Percentiles rank a stretch among this genome's conserved stretches.
Evolutionary conservation across 2,888 invertebrate species (phyloP).

Genomic region (Timandra comae): DNA sequence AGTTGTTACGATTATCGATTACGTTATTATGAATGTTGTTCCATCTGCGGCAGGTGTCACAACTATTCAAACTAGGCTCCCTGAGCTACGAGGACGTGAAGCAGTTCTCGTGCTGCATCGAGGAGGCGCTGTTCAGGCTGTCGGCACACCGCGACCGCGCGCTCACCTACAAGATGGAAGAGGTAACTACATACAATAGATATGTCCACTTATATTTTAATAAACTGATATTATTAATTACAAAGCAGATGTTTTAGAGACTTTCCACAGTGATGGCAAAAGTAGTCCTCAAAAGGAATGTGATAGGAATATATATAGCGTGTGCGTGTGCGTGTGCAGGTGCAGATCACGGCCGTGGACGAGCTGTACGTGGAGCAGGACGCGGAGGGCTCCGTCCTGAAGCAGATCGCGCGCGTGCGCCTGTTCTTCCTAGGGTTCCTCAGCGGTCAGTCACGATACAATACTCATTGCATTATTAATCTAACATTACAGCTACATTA

Average conservation of each 20-base stretch:
- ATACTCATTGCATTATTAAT: too few species aligned
- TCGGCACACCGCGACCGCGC: constrained; percentile 91
- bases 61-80: constrained; percentile 96
- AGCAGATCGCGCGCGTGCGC: constrained; percentile 95
- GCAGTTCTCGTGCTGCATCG: constrained; percentile 92
- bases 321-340: too few species aligned
- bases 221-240: too few species aligned
- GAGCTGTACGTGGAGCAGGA: constrained; percentile 94
- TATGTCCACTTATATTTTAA: neutral
- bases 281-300: too few species aligned
- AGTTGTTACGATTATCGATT: too few species aligned
- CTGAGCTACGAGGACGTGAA: constrained; percentile 92
- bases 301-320: too few species aligned
- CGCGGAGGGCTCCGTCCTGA: constrained; percentile 86
- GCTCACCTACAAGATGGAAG: constrained; percentile 95
- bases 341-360: constrained; percentile 95
- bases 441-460: constrained; percentile 79
- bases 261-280: too few species aligned
- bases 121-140: constrained; percentile 93
- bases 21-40: too few species aligned
- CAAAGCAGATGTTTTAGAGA: too few species aligned
- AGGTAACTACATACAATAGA: constrained; percentile 53
- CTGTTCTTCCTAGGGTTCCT: constrained; percentile 97
- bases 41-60: constrained; percentile 94
- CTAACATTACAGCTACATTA: neutral